phyloP scores from a whole-genome alignment of 2,888 invertebrate genomes.

The Coelogynopora nodosa region DNA sequence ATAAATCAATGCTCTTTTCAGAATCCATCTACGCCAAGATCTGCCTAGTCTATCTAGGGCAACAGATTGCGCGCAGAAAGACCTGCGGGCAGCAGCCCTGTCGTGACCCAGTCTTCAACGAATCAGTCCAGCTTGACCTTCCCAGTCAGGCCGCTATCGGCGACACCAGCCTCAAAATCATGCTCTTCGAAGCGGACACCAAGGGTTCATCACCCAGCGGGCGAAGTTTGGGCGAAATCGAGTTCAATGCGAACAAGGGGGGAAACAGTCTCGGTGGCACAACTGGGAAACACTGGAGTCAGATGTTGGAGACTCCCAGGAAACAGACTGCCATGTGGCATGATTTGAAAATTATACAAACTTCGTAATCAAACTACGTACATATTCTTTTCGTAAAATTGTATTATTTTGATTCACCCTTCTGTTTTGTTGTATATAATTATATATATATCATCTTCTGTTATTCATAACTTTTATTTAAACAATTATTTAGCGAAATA shows the following conservation, averaged over 20 bases:
- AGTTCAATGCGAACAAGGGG: background rate
- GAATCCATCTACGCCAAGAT: background rate
- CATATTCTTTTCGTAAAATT: no score
- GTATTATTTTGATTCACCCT: background rate
- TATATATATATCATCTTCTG: no score
- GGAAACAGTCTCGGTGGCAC: background rate
- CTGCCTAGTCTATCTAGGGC: background rate
- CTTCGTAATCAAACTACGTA: background rate
- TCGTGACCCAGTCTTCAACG: background rate
- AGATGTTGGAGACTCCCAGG: background rate
- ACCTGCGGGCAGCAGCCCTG: background rate
- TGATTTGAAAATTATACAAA: background rate
- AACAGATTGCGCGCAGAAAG: background rate
- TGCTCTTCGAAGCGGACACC: background rate
- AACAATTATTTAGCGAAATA: no score
- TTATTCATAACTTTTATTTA: no score
- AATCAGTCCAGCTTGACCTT: background rate
- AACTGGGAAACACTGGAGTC: background rate
- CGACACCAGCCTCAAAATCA: background rate
- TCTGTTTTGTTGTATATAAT: background rate
- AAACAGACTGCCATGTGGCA: conserved; percentile 5
- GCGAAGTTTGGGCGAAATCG: background rate
- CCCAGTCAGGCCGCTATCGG: background rate
- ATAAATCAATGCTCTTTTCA: no score
- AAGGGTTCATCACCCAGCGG: background rate